These are phyloP conservation scores for Nymphalis polychloros DNA, from an alignment of 2,888 invertebrate genomes.

Conservation along the genomic window DNA sequence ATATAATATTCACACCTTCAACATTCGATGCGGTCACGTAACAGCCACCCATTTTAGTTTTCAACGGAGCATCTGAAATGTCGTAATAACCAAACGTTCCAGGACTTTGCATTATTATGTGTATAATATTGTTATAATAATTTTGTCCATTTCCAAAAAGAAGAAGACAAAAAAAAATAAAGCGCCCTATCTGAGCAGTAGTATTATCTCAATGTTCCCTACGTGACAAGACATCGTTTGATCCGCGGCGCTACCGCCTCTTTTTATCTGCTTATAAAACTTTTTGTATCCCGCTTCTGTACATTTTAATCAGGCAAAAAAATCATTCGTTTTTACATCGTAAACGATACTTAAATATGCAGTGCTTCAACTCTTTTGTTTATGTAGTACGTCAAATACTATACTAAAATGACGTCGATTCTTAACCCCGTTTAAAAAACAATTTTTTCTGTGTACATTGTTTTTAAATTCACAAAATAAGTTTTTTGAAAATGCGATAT, in stretches of 20 bases:
- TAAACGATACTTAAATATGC: conserved; percentile 64
- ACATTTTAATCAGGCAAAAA: conserved; percentile 76
- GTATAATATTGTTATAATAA: conserved; percentile 56
- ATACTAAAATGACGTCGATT: conserved; percentile 26
- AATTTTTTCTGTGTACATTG: too few relatives aligned
- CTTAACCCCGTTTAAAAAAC: background rate
- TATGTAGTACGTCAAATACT: conserved; percentile 24
- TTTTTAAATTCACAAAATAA: too few relatives aligned
- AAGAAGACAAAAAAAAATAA: conserved; percentile 62
- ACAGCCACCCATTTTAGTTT: conserved; percentile 55
- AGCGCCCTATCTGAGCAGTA: conserved; percentile 66
- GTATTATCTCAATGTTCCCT: conserved; percentile 68
- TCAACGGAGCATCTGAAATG: conserved; percentile 56
- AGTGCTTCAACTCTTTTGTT: conserved; percentile 34
- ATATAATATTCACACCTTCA: conserved; percentile 44
- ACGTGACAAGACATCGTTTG: conserved; percentile 72
- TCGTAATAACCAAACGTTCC: conserved; percentile 59
- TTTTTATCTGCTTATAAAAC: conserved; percentile 67
- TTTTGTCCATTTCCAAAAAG: conserved; percentile 68
- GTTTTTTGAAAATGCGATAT: too few relatives aligned
- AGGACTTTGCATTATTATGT: conserved; percentile 62
- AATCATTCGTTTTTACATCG: conserved; percentile 70
- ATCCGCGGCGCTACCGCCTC: conserved; percentile 64
- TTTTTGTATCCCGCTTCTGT: conserved; percentile 71
- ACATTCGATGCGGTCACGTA: conserved; percentile 53